Base-by-base conservation (phyloP, 1,140 invertebrate species). In the Cydia strobilella region DNA sequence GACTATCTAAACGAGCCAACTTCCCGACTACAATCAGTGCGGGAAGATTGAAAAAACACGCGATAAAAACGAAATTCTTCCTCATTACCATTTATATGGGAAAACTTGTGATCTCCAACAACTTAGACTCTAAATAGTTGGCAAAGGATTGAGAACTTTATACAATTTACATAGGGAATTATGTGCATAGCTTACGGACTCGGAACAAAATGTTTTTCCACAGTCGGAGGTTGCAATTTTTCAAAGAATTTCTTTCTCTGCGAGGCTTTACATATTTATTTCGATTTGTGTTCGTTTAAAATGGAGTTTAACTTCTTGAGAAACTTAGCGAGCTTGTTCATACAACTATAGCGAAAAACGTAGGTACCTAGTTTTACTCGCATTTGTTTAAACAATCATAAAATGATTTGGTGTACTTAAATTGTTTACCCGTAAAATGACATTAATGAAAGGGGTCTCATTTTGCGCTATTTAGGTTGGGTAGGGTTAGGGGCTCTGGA, bases 21-120 rank as follows among this genome's bases (percentile, higher is more conserved):
- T 69, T 69, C 65, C 18, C 54, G 54, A 35, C 65, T 35, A 65
- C 63, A 65, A 65, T 65, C 63, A 65, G 31, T 35, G 54, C 65
- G 31, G 27, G 65, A 18, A 69, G 65, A 69, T 69, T 69, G 65
- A 69, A 69, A 65, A 69, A 69, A 69, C 65, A 69, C 31, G 65
- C 65, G 65, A 69, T 69, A 69, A 69, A 69, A 69, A 69, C 65
- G 65, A 69, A 69, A 69, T 69, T 69, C 65, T 18, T 18, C 65
- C 65, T 69, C 65, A 69, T 69, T 69, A 69, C 65, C 65, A 69
- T 69, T 69, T 69, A 69, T 69, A 69, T 69, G 65, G 65, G 65
- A 35, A 69, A 69, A 69, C 27, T 69, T 69, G 65, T 69, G 65
- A 69, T 69, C 65, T 69, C 65, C 31, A 35, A 69, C 65, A 69